A percentile compares a stretch with the other conserved stretches of the same genome.
Conservation (phyloP, 2,797 vertebrate genomes). For the Oreonectes daqikongensis region DNA sequence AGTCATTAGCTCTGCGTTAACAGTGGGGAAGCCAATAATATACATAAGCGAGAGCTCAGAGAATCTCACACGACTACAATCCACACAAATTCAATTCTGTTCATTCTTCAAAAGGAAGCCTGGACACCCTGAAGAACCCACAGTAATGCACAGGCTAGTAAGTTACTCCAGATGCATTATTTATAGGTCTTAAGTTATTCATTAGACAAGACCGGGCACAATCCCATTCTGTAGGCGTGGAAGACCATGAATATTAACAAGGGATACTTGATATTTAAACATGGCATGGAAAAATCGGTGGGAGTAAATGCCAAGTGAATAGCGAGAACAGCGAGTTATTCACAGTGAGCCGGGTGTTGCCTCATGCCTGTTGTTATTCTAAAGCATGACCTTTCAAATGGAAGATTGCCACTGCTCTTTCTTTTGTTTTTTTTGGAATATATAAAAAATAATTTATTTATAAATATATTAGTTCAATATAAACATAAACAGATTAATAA, state of each 20-base stretch:
- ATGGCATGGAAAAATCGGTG: conserved; percentile 64
- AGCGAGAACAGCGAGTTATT: conserved; percentile 58
- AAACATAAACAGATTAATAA: conserved; percentile 10
- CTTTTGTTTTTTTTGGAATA: conserved; percentile 31
- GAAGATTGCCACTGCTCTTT: conserved; percentile 47
- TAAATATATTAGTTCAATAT: neutral
- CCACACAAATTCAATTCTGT: conserved; percentile 38
- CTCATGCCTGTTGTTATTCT: conserved; percentile 47
- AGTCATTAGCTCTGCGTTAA: conserved; percentile 61
- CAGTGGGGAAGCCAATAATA: conserved; percentile 52
- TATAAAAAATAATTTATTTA: neutral
- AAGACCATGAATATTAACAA: conserved; percentile 73
- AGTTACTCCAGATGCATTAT: conserved; percentile 63
- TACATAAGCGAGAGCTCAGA: conserved; percentile 25
- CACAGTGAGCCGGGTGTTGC: conserved; percentile 34
- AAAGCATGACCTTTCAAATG: conserved; percentile 65
- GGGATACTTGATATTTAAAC: conserved; percentile 72
- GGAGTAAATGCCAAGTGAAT: conserved; percentile 73
- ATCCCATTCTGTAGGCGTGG: conserved; percentile 62
- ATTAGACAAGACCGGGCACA: conserved; percentile 62
- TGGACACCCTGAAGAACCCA: conserved; percentile 46
- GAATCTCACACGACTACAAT: conserved; percentile 18
- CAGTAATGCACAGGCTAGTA: conserved; percentile 26
- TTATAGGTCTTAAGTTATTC: conserved; percentile 69
- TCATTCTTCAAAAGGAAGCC: conserved; percentile 12